Percentiles rank a stretch among this genome's conserved stretches.
These are phyloP conservation scores for Hyla sarda DNA, from an alignment of 2,113 vertebrate genomes.

Conservation along the genomic window DNA sequence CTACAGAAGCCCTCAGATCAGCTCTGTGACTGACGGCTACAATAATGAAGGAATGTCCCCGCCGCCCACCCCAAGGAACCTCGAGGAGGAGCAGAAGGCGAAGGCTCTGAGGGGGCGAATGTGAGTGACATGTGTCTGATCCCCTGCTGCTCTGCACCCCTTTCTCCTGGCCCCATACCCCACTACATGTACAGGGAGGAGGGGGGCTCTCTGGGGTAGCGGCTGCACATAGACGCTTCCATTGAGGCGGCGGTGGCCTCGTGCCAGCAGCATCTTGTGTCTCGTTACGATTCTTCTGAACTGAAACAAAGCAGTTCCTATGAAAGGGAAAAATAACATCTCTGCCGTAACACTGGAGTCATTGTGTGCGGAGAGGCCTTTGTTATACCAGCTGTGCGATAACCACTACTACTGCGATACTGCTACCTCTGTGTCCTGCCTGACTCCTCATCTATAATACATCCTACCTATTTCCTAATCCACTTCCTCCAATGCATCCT, in stretches of 20 bases:
- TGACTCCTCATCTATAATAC: not conserved
- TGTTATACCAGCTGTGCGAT: not conserved
- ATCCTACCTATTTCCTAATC: no score
- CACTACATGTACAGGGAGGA: not conserved
- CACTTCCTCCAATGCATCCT: no score
- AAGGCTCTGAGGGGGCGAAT: constrained; percentile 95
- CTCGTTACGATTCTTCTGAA: constrained; percentile 14
- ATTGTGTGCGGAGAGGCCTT: constrained; percentile 3
- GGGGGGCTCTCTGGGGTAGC: not conserved
- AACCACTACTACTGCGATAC: not conserved
- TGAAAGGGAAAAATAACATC: constrained; percentile 12
- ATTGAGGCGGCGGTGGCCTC: not conserved
- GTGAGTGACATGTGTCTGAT: constrained; percentile 75
- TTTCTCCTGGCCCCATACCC: not conserved
- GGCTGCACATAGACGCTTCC: not conserved
- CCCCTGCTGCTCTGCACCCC: not conserved
- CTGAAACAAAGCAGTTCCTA: constrained; percentile 25
- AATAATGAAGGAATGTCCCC: constrained; percentile 75
- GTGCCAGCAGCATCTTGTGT: constrained; percentile 14
- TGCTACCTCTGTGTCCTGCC: not conserved
- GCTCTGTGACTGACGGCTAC: constrained; percentile 65
- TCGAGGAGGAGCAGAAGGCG: constrained; percentile 92
- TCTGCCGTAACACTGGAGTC: constrained; percentile 5
- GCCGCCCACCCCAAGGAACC: constrained; percentile 82
- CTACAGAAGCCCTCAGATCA: constrained; percentile 81